phyloP scores from a whole-genome alignment of 2,797 vertebrate genomes.

The Melanotaenia boesemani region DNA sequence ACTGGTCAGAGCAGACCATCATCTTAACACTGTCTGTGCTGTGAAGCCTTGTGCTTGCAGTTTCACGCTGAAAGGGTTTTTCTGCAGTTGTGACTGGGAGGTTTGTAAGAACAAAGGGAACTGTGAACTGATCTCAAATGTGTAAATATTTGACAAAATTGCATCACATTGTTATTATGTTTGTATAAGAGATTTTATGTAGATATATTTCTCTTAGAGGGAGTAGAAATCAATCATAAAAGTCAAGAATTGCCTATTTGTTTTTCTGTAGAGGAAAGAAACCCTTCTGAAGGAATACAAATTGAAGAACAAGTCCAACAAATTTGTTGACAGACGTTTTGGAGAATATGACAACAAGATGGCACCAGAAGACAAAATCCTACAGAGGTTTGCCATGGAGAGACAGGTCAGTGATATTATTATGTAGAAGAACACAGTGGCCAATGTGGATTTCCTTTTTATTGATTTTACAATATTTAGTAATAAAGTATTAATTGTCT shows the following conservation, averaged over 20 bases:
- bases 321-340: slow-evolving; percentile 91
- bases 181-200: neutral
- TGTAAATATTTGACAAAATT: neutral
- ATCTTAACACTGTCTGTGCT: slow-evolving; percentile 47
- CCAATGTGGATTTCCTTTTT: neutral
- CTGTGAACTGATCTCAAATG: neutral
- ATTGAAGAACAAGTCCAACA: slow-evolving; percentile 87
- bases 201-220: neutral
- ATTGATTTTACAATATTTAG: neutral
- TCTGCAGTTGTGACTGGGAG: slow-evolving; percentile 18
- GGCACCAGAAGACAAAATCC: slow-evolving; percentile 93
- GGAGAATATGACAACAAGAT: slow-evolving; percentile 91
- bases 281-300: slow-evolving; percentile 94
- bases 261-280: slow-evolving; percentile 87
- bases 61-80: slow-evolving; percentile 35
- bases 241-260: neutral
- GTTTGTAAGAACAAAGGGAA: slow-evolving; percentile 25
- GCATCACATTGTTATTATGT: neutral
- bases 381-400: slow-evolving; percentile 92
- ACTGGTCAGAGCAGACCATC: slow-evolving; percentile 29
- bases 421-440: neutral
- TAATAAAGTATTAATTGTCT: neutral
- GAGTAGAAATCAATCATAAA: neutral
- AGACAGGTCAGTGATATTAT: slow-evolving; percentile 87
- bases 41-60: slow-evolving; percentile 49